Conservation (phyloP, 1,140 invertebrate genomes). For the Bactericera cockerelli region DNA sequence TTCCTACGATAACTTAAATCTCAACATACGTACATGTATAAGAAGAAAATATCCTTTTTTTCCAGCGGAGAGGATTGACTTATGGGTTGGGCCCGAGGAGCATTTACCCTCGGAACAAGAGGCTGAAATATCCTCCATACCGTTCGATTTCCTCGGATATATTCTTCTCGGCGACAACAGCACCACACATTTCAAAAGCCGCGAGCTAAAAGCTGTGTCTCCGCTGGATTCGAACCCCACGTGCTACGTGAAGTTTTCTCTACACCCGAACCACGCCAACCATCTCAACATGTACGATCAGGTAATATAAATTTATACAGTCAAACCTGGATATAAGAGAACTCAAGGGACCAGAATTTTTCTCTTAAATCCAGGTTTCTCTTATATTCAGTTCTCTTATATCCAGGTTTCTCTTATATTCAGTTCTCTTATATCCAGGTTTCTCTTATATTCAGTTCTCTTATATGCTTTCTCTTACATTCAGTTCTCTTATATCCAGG, state of each 20-base stretch:
- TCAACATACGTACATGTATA: no score
- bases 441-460: no score
- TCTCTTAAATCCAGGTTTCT: no score
- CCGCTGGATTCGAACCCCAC: conserved; percentile 43
- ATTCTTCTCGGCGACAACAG: conserved; percentile 67
- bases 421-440: no score
- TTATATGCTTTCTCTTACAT: no score
- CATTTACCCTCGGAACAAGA: conserved; percentile 26
- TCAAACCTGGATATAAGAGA: no score
- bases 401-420: no score
- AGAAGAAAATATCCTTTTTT: no score
- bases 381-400: no score
- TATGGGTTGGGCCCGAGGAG: conserved; percentile 35
- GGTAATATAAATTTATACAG: conserved; percentile 31
- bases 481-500: no score
- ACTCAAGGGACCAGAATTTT: no score
- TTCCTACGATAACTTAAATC: no score
- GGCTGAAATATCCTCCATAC: conserved; percentile 25
- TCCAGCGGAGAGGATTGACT: conserved; percentile 32
- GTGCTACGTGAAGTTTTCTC: conserved; percentile 64
- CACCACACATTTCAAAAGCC: conserved; percentile 60
- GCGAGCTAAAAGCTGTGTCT: conserved; percentile 72
- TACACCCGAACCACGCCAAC: conserved; percentile 66
- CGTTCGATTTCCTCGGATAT: conserved; percentile 59
- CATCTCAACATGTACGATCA: conserved; percentile 62